Evolutionary conservation across 2,113 vertebrate genomes (phyloP), one percentile per base, ranked within the genome.

Genomic region (Myocastor coypus): DNA sequence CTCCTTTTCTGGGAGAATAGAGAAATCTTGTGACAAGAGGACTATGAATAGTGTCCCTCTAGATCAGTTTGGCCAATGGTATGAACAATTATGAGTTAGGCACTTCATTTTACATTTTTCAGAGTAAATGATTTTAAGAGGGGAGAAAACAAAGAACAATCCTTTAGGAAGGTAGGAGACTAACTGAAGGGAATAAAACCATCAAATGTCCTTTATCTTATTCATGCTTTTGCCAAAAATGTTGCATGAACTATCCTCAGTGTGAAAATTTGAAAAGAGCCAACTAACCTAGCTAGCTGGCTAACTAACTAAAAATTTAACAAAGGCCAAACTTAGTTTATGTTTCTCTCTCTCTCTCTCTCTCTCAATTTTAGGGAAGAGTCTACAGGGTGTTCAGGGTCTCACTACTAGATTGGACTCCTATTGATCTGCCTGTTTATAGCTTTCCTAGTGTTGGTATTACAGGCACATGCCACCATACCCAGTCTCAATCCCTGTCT

Each of bases 21-120:
- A 71, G 40, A 0, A 16, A 22, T 84, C 14, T 87, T 46, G 80
- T 7, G 42, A 55, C 17, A 83, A 26, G 50, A 75, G 50, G 22
- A 55, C 24, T 3, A 42, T 55, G 71, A 34, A 17, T 0, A 1
- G 16, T 46, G 34, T 69, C 16, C 34, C 28, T 69, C 40, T n/a
- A 55, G 55, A 42, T 19, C 52, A 3, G 64, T 42, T 80, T 83
- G 19, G 34, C 34, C 83, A 28, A 1, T 0, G 22, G 16, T 11
- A 19, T 10, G 52, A 52, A 87, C 2, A 10, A 32, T 42, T 86
- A 52, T 59, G 24, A 4, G 10, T 34, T 20, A n/a, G 24, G 11
- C 3, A 1, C 16, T 1, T 5, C 0, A 13, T 6, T 80, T n/a
- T 0, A 0, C 28, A 6, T 46, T 30, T 83, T 30, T 87, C n/a